Base-by-base conservation (phyloP, 2,797 vertebrate genomes). In the Rhabdomys pumilio region DNA sequence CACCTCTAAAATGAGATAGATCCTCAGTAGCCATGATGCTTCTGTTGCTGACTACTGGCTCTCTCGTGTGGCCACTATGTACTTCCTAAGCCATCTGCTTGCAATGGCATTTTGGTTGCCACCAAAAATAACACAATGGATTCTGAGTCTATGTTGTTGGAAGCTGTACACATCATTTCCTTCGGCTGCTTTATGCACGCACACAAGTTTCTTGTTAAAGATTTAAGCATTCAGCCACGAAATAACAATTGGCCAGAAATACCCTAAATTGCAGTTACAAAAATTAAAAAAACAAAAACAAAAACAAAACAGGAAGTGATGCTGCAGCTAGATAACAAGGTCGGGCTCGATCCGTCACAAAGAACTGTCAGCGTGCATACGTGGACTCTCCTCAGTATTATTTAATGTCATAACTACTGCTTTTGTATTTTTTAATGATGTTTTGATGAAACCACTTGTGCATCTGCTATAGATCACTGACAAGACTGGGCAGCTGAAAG, bases 401-500 rank as follows among this genome's bases (percentile, higher is more conserved):
- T 82, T 95, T 93, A 82, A 77, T 85, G 50, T 85, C 89, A 76
- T 59, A 96, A 81, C 87, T 92, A n/a, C 82, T 77, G 96, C 94
- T 97, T 97, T 97, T 14, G 4, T 95, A 85, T 95, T 97, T 97
- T 94, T 97, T 94, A 94, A 82, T 89, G 90, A 55, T 9, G 0
- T 95, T 92, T 96, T 89, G 77, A 8, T 9, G 89, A 79, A 97
- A 93, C 96, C 93, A 95, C 96, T 93, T 76, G 75, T 95, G 95
- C n/a, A 82, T 53, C 83, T 80, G 96, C 97, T 97, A 91, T 67
- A 24, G 84, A 84, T 50, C 95, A 98, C 85, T 97, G 94, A 97
- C 82, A 92, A 96, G 93, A 81, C 95, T 93, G 94, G 97, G 97
- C 97, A 97, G 98, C 98, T 98, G 96, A 94, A 96, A 94, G 88